Conservation (phyloP, 2,797 vertebrate genomes). For the Geotrypetes seraphini region DNA sequence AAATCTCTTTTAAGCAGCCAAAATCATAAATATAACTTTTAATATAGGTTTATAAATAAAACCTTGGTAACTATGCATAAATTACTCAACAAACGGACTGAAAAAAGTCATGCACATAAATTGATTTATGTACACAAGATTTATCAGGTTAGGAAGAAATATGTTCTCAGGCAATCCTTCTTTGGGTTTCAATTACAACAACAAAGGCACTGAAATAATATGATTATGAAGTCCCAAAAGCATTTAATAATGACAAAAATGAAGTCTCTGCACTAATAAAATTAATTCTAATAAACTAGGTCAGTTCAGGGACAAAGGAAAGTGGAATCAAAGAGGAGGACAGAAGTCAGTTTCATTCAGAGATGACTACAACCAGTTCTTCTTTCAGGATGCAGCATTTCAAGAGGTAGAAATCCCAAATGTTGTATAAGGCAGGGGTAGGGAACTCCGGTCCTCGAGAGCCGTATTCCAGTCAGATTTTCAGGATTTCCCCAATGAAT, state of each 20-base stretch:
- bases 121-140: constrained; percentile 30
- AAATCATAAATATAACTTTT: background rate
- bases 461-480: no score
- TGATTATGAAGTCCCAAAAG: constrained; percentile 29
- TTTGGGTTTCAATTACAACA: constrained; percentile 18
- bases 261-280: constrained; percentile 32
- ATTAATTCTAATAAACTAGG: constrained; percentile 33
- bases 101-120: constrained; percentile 25
- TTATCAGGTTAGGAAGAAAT: constrained; percentile 37
- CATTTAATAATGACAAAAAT: constrained; percentile 36
- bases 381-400: constrained; percentile 8
- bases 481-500: no score
- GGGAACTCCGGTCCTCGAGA: no score
- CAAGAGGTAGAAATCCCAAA: no score
- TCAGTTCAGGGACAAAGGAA: constrained; percentile 18
- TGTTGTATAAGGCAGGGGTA: no score
- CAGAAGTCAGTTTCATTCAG: constrained; percentile 16
- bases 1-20: background rate
- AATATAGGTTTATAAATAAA: background rate
- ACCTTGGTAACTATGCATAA: constrained; percentile 13
- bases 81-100: constrained; percentile 21
- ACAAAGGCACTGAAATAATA: constrained; percentile 34
- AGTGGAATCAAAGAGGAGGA: constrained; percentile 10
- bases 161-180: constrained; percentile 27
- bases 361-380: background rate